Evolutionary conservation across 2,888 invertebrate genomes (phyloP), one percentile per base, ranked within the genome.

Genomic region (Bombyx huttoni): DNA sequence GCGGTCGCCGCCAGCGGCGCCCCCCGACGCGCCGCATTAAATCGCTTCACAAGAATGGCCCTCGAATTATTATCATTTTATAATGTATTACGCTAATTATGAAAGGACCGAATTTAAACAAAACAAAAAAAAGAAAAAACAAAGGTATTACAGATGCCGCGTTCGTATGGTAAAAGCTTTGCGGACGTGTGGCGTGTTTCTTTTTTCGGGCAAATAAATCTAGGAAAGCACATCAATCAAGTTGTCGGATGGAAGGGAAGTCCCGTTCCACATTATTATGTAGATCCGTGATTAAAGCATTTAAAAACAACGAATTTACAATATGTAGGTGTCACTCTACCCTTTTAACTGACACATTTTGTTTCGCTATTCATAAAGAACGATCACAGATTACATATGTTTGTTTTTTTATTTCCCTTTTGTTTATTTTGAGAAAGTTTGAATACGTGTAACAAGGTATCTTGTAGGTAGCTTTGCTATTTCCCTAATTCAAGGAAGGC

Each of bases 71-170:
- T 87, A 88, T 87, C 88, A 83, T 88, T 88, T 88, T 81, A 80
- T 85, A 85, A 88, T 88, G 86, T 88, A 87, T 88, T 84, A 86
- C 84, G 81, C 86, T 87, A 87, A 88, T 88, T 87, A 87, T 82
- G 75, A 79, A 80, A 78, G 78, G 80, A 69, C 72, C 81, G 75
- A 79, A 81, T 86, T 81, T 81, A 82, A 85, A 24, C 24, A 24
- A 24, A 24, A 24, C 24, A 2, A 24, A 24, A 24, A n/a, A 24
- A 24, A 24, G 24, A 24, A 24, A 86, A 86, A 85, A 85, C 84
- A 84, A 84, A 85, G 76, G 81, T 78, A 78, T 77, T 80, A 80
- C 67, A 67, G 67, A 69, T 77, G 76, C 73, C 78, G 77, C 76
- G 78, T 78, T 79, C 78, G 70, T 74, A 65, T 70, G 70, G 71